phyloP scores from a whole-genome alignment of 2,888 invertebrate species.

The Eilema sororculum region DNA sequence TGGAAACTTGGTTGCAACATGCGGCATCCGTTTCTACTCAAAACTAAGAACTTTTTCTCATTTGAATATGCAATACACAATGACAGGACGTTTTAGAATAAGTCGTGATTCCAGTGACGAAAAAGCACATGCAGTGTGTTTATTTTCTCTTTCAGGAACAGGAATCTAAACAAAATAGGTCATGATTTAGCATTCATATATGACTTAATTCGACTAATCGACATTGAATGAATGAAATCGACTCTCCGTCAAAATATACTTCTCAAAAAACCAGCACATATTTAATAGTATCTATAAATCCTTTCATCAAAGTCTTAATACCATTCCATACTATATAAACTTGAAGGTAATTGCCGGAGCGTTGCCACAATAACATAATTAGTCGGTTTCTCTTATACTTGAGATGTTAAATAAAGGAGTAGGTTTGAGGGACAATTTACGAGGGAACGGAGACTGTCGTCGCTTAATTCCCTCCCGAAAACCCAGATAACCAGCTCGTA shows the following conservation, averaged over 20 bases:
- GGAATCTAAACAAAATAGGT: no score
- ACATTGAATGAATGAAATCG: not conserved
- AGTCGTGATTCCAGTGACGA: no score
- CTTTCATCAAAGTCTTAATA: constrained; percentile 39
- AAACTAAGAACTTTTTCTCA: no score
- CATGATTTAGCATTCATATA: no score
- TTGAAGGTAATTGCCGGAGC: constrained; percentile 46
- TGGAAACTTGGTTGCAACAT: no score
- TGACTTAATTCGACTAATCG: no score
- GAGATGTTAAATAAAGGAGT: constrained; percentile 59
- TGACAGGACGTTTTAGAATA: no score
- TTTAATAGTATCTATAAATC: constrained; percentile 10
- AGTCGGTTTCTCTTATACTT: constrained; percentile 53
- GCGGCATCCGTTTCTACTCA: no score
- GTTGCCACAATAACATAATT: constrained; percentile 52
- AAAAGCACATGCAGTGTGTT: no score
- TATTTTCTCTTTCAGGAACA: no score
- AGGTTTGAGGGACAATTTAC: constrained; percentile 76
- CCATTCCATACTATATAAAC: constrained; percentile 47
- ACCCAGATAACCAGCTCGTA: constrained; percentile 72
- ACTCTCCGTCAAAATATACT: no score
- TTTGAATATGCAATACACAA: no score
- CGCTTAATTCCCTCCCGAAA: constrained; percentile 73
- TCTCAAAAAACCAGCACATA: not conserved
- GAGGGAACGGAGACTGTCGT: constrained; percentile 70